Percentiles rank a stretch among this genome's conserved stretches.
These are phyloP conservation scores for Astur gentilis DNA, from an alignment of 2,113 vertebrate genomes.

Conservation along the genomic window DNA sequence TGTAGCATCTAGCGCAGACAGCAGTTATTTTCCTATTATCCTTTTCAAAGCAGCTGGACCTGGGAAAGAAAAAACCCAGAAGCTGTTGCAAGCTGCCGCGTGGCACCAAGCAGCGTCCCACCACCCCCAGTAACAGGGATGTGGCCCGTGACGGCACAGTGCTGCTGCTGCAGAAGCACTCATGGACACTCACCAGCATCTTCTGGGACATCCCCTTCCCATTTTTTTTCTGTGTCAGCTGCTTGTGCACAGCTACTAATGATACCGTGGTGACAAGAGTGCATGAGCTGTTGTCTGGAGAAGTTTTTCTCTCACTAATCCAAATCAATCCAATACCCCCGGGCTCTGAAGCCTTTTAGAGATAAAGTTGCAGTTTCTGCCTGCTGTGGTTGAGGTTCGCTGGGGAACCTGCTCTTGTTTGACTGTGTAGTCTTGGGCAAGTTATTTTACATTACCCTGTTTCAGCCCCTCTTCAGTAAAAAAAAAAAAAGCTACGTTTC, in stretches of 20 bases:
- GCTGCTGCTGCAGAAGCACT: background rate
- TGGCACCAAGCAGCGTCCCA: fast-evolving
- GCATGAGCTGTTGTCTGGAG: background rate
- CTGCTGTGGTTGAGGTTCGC: background rate
- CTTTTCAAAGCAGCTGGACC: background rate
- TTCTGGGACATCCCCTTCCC: background rate
- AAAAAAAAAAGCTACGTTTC: background rate
- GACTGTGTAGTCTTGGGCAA: background rate
- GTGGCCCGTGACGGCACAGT: background rate
- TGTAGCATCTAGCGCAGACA: background rate
- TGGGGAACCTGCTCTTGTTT: background rate
- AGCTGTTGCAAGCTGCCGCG: background rate
- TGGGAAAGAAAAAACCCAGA: background rate
- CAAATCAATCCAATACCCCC: background rate
- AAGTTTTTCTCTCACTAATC: background rate
- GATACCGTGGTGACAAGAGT: background rate
- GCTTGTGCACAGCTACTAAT: background rate
- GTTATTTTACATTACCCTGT: background rate
- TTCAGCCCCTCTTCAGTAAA: background rate
- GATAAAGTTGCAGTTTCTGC: background rate
- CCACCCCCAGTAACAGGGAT: background rate
- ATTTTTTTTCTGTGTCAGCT: background rate
- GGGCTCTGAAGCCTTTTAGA: background rate
- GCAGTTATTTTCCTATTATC: background rate
- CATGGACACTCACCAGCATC: background rate